Evolutionary conservation across 1,140 invertebrate species (phyloP).

Genomic region (Steinernema khuongi): DNA sequence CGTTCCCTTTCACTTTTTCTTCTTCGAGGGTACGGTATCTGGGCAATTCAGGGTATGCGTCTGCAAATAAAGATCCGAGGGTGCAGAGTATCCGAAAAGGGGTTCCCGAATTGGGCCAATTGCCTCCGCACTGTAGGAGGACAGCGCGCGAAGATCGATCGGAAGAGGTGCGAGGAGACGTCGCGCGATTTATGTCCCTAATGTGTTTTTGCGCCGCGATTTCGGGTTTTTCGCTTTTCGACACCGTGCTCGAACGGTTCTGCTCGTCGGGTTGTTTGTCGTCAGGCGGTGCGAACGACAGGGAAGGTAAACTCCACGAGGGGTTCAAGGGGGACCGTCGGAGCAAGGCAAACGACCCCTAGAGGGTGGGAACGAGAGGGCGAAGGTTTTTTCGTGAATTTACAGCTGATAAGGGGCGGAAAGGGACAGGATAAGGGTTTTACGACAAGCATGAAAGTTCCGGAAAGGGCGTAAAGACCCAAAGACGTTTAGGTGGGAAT

Average conservation of each 20-base stretch:
- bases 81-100: no score
- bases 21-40: background rate
- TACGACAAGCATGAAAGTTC: no score
- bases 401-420: no score
- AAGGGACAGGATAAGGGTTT: no score
- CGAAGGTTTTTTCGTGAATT: no score
- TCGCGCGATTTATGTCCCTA: slow-evolving; percentile 10
- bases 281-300: no score
- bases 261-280: background rate
- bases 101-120: background rate
- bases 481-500: no score
- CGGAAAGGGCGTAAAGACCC: no score
- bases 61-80: no score
- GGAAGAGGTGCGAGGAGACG: slow-evolving; percentile 10
- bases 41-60: background rate
- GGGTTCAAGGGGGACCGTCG: background rate
- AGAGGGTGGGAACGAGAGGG: no score
- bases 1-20: no score
- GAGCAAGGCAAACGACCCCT: no score
- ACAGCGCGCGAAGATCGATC: background rate
- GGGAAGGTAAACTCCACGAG: background rate
- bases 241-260: background rate
- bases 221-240: slow-evolving; percentile 2
- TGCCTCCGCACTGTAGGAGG: background rate
- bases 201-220: slow-evolving; percentile 6